Conservation (phyloP, 2,888 invertebrate genomes). For the Lapara coniferarum region DNA sequence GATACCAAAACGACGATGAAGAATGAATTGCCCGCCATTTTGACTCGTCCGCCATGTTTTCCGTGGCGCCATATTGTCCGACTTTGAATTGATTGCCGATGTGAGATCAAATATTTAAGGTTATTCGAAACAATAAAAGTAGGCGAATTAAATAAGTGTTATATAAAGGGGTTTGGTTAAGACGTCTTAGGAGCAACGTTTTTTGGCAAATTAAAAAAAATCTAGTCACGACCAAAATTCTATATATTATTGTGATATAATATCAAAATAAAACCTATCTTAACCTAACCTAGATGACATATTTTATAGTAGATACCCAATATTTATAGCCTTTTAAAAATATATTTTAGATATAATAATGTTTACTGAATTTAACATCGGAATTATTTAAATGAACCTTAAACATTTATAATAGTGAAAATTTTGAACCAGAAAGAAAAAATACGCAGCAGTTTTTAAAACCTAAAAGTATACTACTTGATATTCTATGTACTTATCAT, state of each 20-base stretch:
- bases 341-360: conserved; percentile 16
- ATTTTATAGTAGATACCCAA: conserved; percentile 20
- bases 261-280: conserved; percentile 16
- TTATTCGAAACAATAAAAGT: conserved; percentile 1
- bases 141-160: conserved; percentile 25
- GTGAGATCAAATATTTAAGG: not conserved
- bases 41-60: conserved; percentile 50
- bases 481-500: conserved; percentile 9
- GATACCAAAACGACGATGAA: conserved; percentile 96
- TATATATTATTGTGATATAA: conserved; percentile 26
- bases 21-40: conserved; percentile 78
- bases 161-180: conserved; percentile 32
- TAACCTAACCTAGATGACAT: conserved; percentile 23
- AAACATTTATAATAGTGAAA: too few species aligned
- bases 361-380: not conserved
- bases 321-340: conserved; percentile 17
- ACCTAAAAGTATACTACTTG: not conserved
- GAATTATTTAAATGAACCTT: too few species aligned
- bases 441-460: not conserved
- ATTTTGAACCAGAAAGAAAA: not conserved
- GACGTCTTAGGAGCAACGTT: conserved; percentile 36
- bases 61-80: conserved; percentile 39
- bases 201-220: conserved; percentile 16
- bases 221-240: conserved; percentile 6
- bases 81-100: conserved; percentile 46